Evolutionary conservation across 64 coral and sea anemone species (phyloP).

Genomic region (Platygyra sinensis): DNA sequence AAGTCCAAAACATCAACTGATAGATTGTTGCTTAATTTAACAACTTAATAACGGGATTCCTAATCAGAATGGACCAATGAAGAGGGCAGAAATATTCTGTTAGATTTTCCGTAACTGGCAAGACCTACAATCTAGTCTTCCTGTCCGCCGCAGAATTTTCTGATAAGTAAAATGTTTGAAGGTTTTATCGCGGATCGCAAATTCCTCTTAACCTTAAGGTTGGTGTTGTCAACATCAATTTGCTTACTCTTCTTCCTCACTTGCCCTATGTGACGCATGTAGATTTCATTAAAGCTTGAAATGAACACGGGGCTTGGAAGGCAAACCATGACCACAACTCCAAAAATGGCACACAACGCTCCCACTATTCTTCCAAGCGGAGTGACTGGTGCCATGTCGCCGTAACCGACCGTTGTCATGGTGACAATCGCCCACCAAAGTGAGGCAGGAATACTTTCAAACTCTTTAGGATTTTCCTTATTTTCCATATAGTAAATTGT

Average conservation of each 20-base stretch:
- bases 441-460: conserved; percentile 72
- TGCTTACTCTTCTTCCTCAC: neutral
- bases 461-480: conserved; percentile 33
- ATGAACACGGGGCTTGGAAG: conserved; percentile 87
- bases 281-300: conserved; percentile 80
- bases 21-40: no score
- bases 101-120: neutral
- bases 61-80: no score
- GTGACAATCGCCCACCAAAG: conserved; percentile 89
- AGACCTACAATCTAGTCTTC: neutral
- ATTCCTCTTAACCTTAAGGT: neutral
- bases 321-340: conserved; percentile 71
- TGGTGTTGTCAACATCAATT: neutral
- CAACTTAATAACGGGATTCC: no score
- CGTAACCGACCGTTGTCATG: conserved; percentile 93
- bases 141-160: neutral
- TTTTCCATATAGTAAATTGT: conserved; percentile 72
- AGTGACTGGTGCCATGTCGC: conserved; percentile 68
- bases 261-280: conserved; percentile 35
- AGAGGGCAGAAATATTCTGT: neutral
- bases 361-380: conserved; percentile 65
- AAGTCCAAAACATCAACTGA: no score
- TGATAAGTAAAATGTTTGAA: neutral
- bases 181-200: neutral
- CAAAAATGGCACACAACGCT: conserved; percentile 76